Base-by-base conservation (phyloP, 2,888 invertebrate genomes). In the Calameuta idolon region DNA sequence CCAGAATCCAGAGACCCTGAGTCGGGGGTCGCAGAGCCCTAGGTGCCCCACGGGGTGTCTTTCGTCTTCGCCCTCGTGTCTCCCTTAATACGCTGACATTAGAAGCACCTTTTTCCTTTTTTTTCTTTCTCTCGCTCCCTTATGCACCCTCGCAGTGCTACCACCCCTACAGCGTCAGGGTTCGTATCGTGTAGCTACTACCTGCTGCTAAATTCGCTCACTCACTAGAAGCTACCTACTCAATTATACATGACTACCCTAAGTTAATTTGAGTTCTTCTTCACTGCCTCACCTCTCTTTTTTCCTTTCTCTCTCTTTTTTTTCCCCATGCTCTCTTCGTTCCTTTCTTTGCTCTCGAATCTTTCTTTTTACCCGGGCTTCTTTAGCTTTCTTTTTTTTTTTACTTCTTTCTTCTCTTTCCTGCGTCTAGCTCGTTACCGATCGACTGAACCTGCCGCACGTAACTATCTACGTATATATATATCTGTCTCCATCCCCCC, bases 161-260 rank as follows among this genome's bases (percentile, higher is more conserved):
- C 40, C 40, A 55, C 40, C 40, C 40, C 23, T 55, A 55, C 15
- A 23, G 40, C 23, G 40, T 23, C 40, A 55, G 40, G 40, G 23
- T 23, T 23, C 23, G 9, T 23, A 55, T 23, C 40, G 40, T 23
- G 23, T 23, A 55, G 40, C 40, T 9, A 9, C 40, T 55, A 55
- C 40, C 40, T 55, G 40, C 40, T 55, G 40, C 40, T 55, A 55
- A 55, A 55, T 55, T 55, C 40, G 40, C 40, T 55, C 40, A 40
- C 40, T 40, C 40, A 55, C 40, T 55, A 23, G 40, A 55, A 55
- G 15, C 40, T 55, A 55, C 40, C 40, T 55, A 55, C 75, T 79
- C 79, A 81, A 78, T 81, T 81, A 79, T 78, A 78, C 73, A 55
- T 23, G 40, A 55, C 40, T 23, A 55, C 40, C 23, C 40, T 55